A percentile compares a stretch with the other conserved stretches of the same genome.
Conservation (phyloP, 2,797 vertebrate species). For the Orestias chungarensis region DNA sequence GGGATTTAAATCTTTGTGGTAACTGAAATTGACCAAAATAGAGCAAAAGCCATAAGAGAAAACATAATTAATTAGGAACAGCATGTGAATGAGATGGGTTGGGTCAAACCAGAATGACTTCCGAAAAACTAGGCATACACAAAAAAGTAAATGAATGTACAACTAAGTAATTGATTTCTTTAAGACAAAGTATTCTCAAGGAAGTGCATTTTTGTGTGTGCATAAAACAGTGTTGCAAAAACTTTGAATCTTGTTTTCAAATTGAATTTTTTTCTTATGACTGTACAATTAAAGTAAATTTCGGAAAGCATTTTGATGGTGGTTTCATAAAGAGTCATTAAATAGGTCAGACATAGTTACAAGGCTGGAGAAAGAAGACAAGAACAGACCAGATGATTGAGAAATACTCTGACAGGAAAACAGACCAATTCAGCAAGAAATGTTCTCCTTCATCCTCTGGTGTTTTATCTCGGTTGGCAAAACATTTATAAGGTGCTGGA, state of each 20-base stretch:
- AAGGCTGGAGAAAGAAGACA: too few relatives aligned
- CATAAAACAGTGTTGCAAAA: not conserved
- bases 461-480: too few relatives aligned
- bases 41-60: slow-evolving; percentile 2
- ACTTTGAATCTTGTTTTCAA: slow-evolving; percentile 1
- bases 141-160: not conserved
- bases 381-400: too few relatives aligned
- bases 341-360: too few relatives aligned
- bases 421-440: too few relatives aligned
- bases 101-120: not conserved
- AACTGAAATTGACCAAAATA: slow-evolving; percentile 23
- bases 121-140: not conserved
- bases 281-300: not conserved
- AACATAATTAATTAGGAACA: not conserved
- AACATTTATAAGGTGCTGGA: too few relatives aligned
- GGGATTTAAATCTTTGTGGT: slow-evolving; percentile 18
- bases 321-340: too few relatives aligned
- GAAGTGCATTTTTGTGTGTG: not conserved
- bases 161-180: not conserved
- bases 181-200: not conserved
- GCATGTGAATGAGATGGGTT: slow-evolving; percentile 8
- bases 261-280: not conserved
- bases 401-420: too few relatives aligned
- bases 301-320: not conserved
- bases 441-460: too few relatives aligned